phyloP scores from a whole-genome alignment of 2,888 invertebrate species.

The Chydorus sphaericus region DNA sequence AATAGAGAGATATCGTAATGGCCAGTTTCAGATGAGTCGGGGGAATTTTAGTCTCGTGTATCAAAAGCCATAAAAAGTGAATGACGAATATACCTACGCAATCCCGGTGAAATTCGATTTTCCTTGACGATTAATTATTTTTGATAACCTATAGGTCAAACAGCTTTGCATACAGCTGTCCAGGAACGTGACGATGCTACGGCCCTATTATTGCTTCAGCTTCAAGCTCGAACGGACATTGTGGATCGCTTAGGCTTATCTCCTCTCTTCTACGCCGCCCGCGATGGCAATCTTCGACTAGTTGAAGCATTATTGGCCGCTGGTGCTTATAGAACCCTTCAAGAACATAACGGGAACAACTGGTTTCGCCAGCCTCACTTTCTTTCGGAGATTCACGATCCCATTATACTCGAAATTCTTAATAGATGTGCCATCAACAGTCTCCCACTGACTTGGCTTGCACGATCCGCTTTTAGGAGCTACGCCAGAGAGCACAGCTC shows the following conservation, averaged over 20 bases:
- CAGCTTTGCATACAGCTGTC: conserved; percentile 12
- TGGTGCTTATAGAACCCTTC: conserved; percentile 1
- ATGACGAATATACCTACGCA: no score
- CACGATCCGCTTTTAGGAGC: conserved; percentile 1
- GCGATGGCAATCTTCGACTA: conserved; percentile 9
- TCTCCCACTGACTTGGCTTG: conserved; percentile 3
- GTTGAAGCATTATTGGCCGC: conserved; percentile 1
- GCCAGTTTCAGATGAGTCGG: no score
- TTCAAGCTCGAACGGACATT: conserved; percentile 18
- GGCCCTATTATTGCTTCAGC: conserved; percentile 17
- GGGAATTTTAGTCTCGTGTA: no score
- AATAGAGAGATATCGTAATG: background rate
- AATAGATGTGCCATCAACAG: background rate
- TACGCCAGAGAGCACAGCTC: background rate
- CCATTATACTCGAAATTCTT: background rate
- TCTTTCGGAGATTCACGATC: background rate
- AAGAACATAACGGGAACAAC: background rate
- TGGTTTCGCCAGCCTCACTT: conserved; percentile 3
- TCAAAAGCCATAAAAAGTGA: no score
- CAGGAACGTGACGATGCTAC: conserved; percentile 17
- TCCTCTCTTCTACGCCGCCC: conserved; percentile 22
- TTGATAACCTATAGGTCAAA: conserved; percentile 8
- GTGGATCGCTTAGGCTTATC: conserved; percentile 19
- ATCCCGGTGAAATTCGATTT: no score
- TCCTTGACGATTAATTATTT: background rate